Conservation (phyloP, 2,888 invertebrate genomes). For the Hemicrepidius hirtus region DNA sequence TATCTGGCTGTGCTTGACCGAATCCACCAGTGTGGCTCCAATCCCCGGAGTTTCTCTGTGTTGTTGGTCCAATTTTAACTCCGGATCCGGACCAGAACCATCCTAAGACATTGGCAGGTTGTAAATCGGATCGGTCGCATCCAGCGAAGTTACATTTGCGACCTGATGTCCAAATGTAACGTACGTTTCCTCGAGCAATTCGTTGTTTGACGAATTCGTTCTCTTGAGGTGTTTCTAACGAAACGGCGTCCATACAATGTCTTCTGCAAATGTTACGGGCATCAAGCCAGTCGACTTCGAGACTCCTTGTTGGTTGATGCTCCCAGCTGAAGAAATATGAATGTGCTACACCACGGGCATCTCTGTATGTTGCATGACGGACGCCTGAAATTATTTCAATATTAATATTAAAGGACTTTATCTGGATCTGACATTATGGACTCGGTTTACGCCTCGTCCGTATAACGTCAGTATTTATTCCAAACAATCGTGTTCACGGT, state of each 20-base stretch:
- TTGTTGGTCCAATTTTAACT: constrained; percentile 92
- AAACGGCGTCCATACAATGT: constrained; percentile 95
- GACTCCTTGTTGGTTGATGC: constrained; percentile 85
- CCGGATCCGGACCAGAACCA: constrained; percentile 98
- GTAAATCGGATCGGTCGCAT: constrained; percentile 87
- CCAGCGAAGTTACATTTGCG: constrained; percentile 95
- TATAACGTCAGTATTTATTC: neutral
- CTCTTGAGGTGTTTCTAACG: constrained; percentile 92
- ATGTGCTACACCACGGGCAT: constrained; percentile 90
- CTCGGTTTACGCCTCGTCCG: too few species aligned
- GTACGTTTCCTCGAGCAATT: constrained; percentile 84
- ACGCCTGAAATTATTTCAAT: constrained; percentile 83
- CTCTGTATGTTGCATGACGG: constrained; percentile 90
- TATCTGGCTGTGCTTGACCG: constrained; percentile 91
- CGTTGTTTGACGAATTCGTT: constrained; percentile 93
- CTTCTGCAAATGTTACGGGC: constrained; percentile 93
- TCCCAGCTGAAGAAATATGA: constrained; percentile 97
- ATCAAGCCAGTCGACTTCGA: constrained; percentile 94
- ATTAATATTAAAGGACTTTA: too few species aligned
- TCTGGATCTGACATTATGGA: too few species aligned
- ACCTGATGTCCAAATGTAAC: constrained; percentile 94
- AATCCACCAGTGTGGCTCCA: constrained; percentile 93
- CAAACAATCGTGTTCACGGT: too few species aligned
- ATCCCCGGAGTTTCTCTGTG: constrained; percentile 91
- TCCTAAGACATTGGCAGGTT: constrained; percentile 89